Percentiles rank a stretch among this genome's conserved stretches.
Conservation (phyloP, 1,140 invertebrate species). For the Augochlora pura region DNA sequence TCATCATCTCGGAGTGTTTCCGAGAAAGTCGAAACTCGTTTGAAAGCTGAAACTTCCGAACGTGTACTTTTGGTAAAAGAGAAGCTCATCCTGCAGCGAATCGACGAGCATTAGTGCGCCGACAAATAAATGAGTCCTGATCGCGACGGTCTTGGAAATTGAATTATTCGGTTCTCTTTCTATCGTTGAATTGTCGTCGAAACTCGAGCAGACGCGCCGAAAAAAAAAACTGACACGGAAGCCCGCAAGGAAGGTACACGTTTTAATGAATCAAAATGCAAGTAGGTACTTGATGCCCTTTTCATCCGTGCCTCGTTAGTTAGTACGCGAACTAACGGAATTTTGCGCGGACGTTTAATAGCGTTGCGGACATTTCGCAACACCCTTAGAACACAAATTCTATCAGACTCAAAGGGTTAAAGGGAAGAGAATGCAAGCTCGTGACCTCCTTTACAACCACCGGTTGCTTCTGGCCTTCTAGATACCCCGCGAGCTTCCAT, state of each 20-base stretch:
- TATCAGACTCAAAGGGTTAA: constrained; percentile 42
- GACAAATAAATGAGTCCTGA: not conserved
- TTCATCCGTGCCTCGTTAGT: not conserved
- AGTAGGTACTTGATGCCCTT: not conserved
- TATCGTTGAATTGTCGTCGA: not conserved
- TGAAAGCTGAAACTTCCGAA: too few species aligned
- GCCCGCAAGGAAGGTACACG: not conserved
- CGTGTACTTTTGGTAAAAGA: not conserved
- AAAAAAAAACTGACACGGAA: not conserved
- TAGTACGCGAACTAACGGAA: not conserved
- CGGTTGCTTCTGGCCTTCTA: constrained; percentile 53
- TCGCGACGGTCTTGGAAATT: not conserved
- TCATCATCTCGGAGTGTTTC: too few species aligned
- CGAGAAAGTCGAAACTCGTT: too few species aligned
- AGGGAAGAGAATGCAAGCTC: constrained; percentile 40
- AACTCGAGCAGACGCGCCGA: not conserved
- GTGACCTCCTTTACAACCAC: constrained; percentile 63
- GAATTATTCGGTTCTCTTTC: not conserved
- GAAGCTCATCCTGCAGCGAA: not conserved
- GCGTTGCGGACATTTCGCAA: not conserved
- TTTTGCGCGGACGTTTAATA: not conserved
- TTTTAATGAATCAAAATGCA: not conserved
- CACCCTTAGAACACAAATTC: constrained; percentile 15
- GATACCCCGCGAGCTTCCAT: constrained; percentile 17
- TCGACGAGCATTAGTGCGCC: not conserved